Evolutionary conservation across 2,888 invertebrate genomes (phyloP).

Genomic region (Dasysyrphus tricinctus): DNA sequence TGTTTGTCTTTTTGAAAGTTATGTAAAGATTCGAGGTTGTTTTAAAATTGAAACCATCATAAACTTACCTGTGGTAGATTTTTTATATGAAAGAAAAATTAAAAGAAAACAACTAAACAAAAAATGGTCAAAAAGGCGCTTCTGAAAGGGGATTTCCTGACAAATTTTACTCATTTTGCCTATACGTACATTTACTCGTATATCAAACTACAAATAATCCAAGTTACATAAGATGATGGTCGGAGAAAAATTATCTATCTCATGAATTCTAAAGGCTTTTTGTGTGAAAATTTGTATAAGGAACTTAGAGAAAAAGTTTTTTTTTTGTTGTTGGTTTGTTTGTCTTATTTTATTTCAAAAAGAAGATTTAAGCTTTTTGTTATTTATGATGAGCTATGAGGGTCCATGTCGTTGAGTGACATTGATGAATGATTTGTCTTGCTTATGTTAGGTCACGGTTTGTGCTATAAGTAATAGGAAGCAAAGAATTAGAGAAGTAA

Average conservation of each 20-base stretch:
- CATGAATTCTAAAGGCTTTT: neutral
- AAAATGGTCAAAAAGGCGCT: constrained; percentile 3
- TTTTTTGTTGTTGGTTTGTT: constrained; percentile 1
- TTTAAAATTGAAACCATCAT: constrained; percentile 3
- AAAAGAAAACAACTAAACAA: neutral
- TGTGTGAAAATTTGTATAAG: constrained; percentile 1
- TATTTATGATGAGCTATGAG: constrained; percentile 16
- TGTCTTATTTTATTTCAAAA: neutral
- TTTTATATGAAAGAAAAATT: too few species aligned
- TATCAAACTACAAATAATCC: neutral
- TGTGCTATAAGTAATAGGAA: constrained; percentile 16
- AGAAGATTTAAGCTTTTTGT: constrained; percentile 9
- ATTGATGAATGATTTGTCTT: constrained; percentile 31
- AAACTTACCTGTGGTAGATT: neutral
- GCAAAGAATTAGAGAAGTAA: neutral
- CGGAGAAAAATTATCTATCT: neutral
- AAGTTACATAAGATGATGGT: constrained; percentile 7
- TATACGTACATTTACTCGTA: neutral
- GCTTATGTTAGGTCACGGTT: constrained; percentile 20
- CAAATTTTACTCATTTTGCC: neutral
- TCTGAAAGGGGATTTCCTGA: neutral
- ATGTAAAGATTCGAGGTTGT: neutral
- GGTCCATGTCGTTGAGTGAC: constrained; percentile 7
- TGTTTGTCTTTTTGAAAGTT: neutral
- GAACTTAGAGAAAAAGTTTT: constrained; percentile 1